Percentiles rank a stretch among this genome's conserved stretches.
Evolutionary conservation across 2,113 vertebrate species (phyloP).

Genomic region (Scolopax mira): DNA sequence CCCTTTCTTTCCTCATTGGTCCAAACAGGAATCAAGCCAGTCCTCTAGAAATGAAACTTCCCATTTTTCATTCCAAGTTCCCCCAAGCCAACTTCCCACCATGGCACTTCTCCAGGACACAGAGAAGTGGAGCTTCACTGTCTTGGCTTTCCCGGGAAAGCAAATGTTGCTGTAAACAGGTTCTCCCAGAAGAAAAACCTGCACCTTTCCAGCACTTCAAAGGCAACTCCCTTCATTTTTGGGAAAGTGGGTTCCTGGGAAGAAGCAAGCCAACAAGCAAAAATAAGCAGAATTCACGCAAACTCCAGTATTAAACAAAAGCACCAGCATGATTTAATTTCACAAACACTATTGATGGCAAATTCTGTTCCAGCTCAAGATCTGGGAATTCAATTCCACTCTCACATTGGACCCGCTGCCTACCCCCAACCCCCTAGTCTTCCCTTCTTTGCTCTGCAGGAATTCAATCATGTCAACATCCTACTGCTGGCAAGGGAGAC

Average conservation of each 20-base stretch:
- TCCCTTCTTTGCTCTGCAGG: neutral
- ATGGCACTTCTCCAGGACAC: constrained; percentile 26
- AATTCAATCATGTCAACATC: neutral
- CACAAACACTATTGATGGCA: neutral
- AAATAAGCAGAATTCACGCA: neutral
- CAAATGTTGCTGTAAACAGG: neutral
- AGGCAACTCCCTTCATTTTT: neutral
- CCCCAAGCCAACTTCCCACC: neutral
- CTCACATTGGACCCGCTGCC: neutral
- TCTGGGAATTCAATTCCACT: neutral
- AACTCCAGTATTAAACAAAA: neutral
- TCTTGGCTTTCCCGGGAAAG: neutral
- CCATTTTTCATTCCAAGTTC: constrained; percentile 10
- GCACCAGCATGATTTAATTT: neutral
- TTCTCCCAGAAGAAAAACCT: neutral
- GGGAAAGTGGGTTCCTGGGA: neutral
- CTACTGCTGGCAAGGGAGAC: neutral
- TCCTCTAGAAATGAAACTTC: constrained; percentile 15
- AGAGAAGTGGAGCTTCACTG: neutral
- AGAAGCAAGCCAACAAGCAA: neutral
- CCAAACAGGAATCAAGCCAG: constrained; percentile 37
- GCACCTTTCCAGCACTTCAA: neutral
- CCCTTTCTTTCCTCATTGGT: neutral
- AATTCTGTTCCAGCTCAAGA: neutral
- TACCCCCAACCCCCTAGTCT: too few relatives aligned